A percentile compares a stretch with the other conserved stretches of the same genome.
Evolutionary conservation across 2,888 invertebrate species (phyloP).

Genomic region (Perizoma flavofasciatum): DNA sequence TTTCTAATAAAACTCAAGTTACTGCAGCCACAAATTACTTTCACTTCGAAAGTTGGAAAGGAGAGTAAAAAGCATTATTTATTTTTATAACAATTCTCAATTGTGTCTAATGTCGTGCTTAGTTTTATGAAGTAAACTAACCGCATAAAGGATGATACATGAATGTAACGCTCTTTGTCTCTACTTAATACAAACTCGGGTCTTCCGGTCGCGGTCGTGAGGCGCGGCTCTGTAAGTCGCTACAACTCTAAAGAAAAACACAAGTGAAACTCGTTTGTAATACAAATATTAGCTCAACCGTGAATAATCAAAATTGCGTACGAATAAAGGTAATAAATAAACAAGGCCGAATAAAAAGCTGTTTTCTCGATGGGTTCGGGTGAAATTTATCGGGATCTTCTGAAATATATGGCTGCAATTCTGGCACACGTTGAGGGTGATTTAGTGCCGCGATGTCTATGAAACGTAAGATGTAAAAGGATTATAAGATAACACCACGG

Average conservation of each 20-base stretch:
- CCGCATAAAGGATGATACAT: conserved; percentile 19
- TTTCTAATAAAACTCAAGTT: conserved; percentile 4
- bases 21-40: conserved; percentile 4
- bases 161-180: conserved; percentile 30
- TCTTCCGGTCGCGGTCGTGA: conserved; percentile 12
- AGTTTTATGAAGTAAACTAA: conserved; percentile 23
- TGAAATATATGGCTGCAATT: conserved; percentile 67
- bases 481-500: conserved; percentile 46
- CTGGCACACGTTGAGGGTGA: conserved; percentile 57
- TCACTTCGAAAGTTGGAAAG: background rate
- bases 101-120: conserved; percentile 19
- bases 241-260: conserved; percentile 35
- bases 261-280: conserved; percentile 45
- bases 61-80: conserved; percentile 10
- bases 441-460: conserved; percentile 62
- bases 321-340: conserved; percentile 68
- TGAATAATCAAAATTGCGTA: conserved; percentile 50
- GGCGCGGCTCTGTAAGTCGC: conserved; percentile 15
- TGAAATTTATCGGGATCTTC: conserved; percentile 70
- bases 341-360: conserved; percentile 67
- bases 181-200: conserved; percentile 18
- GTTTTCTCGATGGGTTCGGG: conserved; percentile 61
- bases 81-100: conserved; percentile 17
- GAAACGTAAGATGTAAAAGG: conserved; percentile 63
- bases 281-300: conserved; percentile 43